Evolutionary conservation across 2,888 invertebrate genomes (phyloP).

Genomic region (Neria commutata): DNA sequence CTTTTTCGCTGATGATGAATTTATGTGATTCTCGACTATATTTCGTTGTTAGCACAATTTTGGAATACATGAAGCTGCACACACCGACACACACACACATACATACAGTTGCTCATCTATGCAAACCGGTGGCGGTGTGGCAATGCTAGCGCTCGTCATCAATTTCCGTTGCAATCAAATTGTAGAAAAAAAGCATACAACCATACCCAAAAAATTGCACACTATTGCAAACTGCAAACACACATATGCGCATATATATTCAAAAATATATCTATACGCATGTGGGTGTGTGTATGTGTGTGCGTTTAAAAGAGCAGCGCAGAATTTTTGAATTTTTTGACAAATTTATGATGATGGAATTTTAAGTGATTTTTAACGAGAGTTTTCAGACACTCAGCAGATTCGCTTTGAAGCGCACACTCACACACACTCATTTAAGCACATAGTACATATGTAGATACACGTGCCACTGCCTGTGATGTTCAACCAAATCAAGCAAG

Average conservation of each 20-base stretch:
- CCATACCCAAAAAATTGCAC: not conserved
- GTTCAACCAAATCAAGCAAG: not conserved
- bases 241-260: not conserved
- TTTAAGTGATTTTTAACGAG: conserved; percentile 62
- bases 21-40: conserved; percentile 1
- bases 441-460: not conserved
- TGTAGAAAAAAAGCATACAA: too few species aligned
- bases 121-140: not conserved
- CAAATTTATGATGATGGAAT: conserved; percentile 61
- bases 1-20: conserved; percentile 4
- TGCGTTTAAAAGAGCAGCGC: not conserved
- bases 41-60: too few species aligned
- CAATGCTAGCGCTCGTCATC: too few species aligned
- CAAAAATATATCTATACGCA: not conserved
- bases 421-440: not conserved
- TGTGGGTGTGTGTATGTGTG: not conserved
- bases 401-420: not conserved
- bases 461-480: not conserved
- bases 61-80: not conserved
- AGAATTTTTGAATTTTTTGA: conserved; percentile 38
- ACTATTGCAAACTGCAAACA: conserved; percentile 1
- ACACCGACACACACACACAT: not conserved
- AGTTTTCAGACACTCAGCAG: conserved; percentile 31
- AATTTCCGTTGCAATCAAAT: too few species aligned
- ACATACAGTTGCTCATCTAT: not conserved